phyloP scores from a whole-genome alignment of 2,797 vertebrate species.

The Enteromius fasciolatus region DNA sequence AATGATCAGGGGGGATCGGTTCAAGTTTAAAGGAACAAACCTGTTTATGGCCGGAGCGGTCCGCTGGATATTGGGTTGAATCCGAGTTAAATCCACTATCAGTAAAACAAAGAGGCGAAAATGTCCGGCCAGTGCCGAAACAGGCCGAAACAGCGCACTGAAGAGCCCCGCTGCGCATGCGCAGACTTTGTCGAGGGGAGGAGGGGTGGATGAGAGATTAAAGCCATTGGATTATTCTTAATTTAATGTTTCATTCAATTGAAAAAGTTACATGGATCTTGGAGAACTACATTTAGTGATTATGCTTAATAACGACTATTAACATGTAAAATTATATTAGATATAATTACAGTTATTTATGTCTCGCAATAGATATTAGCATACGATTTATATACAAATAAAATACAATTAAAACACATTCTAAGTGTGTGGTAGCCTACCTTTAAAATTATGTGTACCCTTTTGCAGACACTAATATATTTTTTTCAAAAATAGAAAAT shows the following conservation, averaged over 20 bases:
- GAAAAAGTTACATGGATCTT: neutral
- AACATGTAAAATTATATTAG: neutral
- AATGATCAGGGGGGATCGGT: slow-evolving; percentile 29
- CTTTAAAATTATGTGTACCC: neutral
- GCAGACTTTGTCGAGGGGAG: slow-evolving; percentile 58
- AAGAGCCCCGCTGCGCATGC: slow-evolving; percentile 81
- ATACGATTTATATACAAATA: neutral
- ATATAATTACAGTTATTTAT: neutral
- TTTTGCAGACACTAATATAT: neutral
- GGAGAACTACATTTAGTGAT: no score
- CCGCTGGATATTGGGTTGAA: slow-evolving; percentile 76
- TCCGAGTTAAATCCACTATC: slow-evolving; percentile 85
- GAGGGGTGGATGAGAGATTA: slow-evolving; percentile 46
- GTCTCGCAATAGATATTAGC: neutral
- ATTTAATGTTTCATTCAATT: slow-evolving; percentile 56
- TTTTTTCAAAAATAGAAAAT: neutral
- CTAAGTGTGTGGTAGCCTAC: neutral
- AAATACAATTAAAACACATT: neutral
- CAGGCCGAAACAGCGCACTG: slow-evolving; percentile 83
- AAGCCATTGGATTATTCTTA: neutral
- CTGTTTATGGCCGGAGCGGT: slow-evolving; percentile 73
- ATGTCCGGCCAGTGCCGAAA: slow-evolving; percentile 90
- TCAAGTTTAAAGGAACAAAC: slow-evolving; percentile 71
- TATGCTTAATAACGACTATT: slow-evolving; percentile 10
- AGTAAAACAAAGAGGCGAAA: slow-evolving; percentile 99